Conservation (phyloP, 2,888 invertebrate genomes). For the Ophion costatus region DNA sequence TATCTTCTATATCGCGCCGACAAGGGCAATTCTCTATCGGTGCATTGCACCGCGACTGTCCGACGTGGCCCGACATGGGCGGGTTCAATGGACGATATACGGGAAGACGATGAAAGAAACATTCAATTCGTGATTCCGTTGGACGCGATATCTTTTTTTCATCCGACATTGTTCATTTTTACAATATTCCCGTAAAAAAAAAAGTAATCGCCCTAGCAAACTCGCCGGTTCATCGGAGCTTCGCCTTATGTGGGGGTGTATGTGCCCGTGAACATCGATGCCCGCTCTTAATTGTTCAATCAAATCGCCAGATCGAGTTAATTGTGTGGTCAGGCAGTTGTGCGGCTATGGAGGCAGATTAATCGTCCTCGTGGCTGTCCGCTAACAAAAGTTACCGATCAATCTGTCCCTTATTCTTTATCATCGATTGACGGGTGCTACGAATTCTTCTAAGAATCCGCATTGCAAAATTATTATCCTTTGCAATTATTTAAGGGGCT, state of each 20-base stretch:
- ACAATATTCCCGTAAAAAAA: constrained; percentile 6
- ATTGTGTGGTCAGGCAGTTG: not conserved
- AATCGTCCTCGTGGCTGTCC: too few relatives aligned
- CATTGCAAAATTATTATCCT: not conserved
- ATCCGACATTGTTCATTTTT: constrained; percentile 24
- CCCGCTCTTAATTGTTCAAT: constrained; percentile 51
- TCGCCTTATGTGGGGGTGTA: too few relatives aligned
- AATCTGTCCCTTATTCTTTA: not conserved
- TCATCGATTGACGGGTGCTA: not conserved
- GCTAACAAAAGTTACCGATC: too few relatives aligned
- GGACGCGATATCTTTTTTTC: constrained; percentile 41
- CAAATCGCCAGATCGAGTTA: constrained; percentile 60
- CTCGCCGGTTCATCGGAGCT: not conserved
- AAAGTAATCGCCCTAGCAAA: not conserved
- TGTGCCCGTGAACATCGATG: constrained; percentile 45
- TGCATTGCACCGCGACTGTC: constrained; percentile 52
- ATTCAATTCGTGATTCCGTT: constrained; percentile 58
- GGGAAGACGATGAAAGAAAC: constrained; percentile 26
- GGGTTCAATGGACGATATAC: not conserved
- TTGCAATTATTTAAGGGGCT: not conserved
- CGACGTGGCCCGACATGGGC: constrained; percentile 26
- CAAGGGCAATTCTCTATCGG: constrained; percentile 39
- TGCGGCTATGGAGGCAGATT: too few relatives aligned
- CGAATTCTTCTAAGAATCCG: not conserved
- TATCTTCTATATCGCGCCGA: constrained; percentile 33